phyloP scores from a whole-genome alignment of 2,797 vertebrate species.

The Crenichthys baileyi region DNA sequence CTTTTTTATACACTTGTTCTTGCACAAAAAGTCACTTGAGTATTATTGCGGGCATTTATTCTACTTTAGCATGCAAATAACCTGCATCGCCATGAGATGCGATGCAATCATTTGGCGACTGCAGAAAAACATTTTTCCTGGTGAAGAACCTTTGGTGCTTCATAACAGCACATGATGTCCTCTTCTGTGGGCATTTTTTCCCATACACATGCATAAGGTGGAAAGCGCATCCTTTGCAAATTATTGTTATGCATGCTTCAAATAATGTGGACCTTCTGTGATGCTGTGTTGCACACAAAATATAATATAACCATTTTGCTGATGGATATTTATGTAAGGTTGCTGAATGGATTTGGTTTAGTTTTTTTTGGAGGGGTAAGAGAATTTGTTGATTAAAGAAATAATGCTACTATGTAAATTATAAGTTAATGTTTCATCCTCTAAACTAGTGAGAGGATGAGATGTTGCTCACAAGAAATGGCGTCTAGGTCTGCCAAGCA shows the following conservation, averaged over 20 bases:
- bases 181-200: not conserved
- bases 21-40: not conserved
- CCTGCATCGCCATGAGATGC: not conserved
- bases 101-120: not conserved
- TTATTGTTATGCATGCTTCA: not conserved
- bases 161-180: not conserved
- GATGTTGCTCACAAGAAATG: no score
- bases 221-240: not conserved
- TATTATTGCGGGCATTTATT: not conserved
- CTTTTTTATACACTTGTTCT: not conserved
- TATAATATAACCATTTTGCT: not conserved
- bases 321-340: not conserved
- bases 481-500: not conserved
- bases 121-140: not conserved
- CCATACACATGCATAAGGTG: not conserved
- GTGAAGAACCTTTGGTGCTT: not conserved
- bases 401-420: not conserved
- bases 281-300: not conserved
- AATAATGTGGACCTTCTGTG: not conserved
- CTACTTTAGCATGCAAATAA: constrained; percentile 8
- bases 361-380: not conserved
- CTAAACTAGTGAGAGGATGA: not conserved
- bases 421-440: not conserved
- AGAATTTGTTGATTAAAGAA: not conserved
- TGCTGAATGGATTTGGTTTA: not conserved